phyloP scores from a whole-genome alignment of 2,113 vertebrate species.

The Pimephales promelas region DNA sequence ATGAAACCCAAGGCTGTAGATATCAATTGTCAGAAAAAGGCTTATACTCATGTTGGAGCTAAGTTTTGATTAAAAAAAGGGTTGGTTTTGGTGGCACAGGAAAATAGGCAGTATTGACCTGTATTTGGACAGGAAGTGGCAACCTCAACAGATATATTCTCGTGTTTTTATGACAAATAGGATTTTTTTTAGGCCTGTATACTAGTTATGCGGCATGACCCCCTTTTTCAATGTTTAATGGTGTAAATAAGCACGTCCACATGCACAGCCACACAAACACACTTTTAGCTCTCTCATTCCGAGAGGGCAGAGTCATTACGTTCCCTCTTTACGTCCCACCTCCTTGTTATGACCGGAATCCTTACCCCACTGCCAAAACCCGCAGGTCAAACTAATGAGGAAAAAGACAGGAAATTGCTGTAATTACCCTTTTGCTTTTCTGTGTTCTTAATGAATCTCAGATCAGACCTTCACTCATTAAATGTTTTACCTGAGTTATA shows the following conservation, averaged over 20 bases:
- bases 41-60: neutral
- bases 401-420: constrained; percentile 76
- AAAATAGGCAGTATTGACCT: neutral
- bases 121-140: constrained; percentile 28
- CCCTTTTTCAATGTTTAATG: constrained; percentile 77
- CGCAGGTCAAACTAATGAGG: constrained; percentile 85
- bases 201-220: constrained; percentile 71
- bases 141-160: constrained; percentile 18
- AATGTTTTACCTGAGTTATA: constrained; percentile 76
- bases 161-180: constrained; percentile 78
- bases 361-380: constrained; percentile 70
- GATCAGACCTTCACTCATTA: constrained; percentile 74
- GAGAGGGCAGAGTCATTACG: constrained; percentile 75
- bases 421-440: constrained; percentile 82
- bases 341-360: constrained; percentile 76
- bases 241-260: constrained; percentile 77
- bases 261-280: constrained; percentile 8
- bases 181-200: constrained; percentile 73
- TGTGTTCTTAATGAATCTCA: constrained; percentile 77
- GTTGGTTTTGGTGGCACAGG: neutral
- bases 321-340: constrained; percentile 70
- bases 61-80: constrained; percentile 7
- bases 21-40: neutral
- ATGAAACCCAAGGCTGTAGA: constrained; percentile 7
- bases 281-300: constrained; percentile 73